Percentiles rank a stretch among this genome's conserved stretches.
phyloP scores from a whole-genome alignment of 2,113 vertebrate species.

The Malaclemys terrapin region DNA sequence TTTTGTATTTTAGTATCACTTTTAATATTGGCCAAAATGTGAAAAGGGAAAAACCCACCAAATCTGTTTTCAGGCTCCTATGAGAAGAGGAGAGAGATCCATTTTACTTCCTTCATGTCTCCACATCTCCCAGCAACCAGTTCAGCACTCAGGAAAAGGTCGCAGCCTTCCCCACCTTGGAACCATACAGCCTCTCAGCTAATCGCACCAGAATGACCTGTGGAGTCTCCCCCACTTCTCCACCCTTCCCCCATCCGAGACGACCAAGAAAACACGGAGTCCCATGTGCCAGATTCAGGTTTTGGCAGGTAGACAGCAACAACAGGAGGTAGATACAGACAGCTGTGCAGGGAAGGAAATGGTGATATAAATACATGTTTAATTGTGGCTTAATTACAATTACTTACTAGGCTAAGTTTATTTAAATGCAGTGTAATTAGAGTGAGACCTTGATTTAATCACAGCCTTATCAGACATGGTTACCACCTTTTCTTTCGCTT shows the following conservation, averaged over 20 bases:
- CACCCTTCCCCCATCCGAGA: neutral
- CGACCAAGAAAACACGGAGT: conserved; percentile 43
- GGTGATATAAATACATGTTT: conserved; percentile 84
- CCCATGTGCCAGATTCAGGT: conserved; percentile 27
- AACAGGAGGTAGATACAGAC: conserved; percentile 71
- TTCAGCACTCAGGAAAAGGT: neutral
- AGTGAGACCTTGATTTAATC: conserved; percentile 84
- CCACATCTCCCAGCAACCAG: neutral
- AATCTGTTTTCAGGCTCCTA: neutral
- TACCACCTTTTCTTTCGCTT: conserved; percentile 62
- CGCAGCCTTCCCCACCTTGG: neutral
- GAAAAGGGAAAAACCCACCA: neutral
- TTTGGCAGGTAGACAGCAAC: conserved; percentile 71
- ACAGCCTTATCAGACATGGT: conserved; percentile 76
- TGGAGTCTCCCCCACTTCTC: neutral
- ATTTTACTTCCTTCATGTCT: neutral
- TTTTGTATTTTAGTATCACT: neutral
- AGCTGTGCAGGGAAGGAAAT: conserved; percentile 76
- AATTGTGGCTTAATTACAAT: conserved; percentile 87
- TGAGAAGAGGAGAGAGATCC: neutral
- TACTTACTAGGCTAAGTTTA: conserved; percentile 83
- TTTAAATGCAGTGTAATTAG: conserved; percentile 85
- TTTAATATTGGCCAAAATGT: neutral
- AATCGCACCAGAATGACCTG: neutral
- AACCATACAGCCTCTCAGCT: conserved; percentile 19